Percentiles rank a stretch among this genome's conserved stretches.
These are phyloP conservation scores for Chloroclystis v-ata DNA, from an alignment of 2,888 invertebrate species.

Conservation along the genomic window DNA sequence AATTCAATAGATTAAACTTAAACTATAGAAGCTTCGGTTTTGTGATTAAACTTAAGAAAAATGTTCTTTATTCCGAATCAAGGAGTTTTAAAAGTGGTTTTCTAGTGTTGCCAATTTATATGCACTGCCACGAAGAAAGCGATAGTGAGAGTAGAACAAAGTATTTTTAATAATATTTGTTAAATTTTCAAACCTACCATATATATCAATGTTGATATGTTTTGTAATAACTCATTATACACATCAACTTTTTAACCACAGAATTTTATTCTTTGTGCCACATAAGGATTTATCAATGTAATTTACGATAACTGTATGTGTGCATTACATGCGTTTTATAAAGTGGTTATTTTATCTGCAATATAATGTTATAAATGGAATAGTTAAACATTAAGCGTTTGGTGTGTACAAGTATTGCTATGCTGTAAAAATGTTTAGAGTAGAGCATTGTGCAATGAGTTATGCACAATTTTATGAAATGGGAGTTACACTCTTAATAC, in stretches of 20 bases:
- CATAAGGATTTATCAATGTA: constrained; percentile 1
- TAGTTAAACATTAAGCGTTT: constrained; percentile 3
- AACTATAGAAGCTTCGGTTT: constrained; percentile 14
- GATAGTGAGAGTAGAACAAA: constrained; percentile 15
- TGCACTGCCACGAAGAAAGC: constrained; percentile 20
- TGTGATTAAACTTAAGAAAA: constrained; percentile 7
- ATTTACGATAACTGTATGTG: no score
- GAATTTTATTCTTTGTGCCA: constrained; percentile 14
- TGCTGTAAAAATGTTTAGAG: constrained; percentile 13
- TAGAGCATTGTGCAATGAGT: constrained; percentile 9
- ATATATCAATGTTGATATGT: not conserved
- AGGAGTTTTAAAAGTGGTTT: not conserved
- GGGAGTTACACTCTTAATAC: constrained; percentile 8
- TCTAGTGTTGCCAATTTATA: constrained; percentile 22
- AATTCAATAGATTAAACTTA: constrained; percentile 4
- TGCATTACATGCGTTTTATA: no score
- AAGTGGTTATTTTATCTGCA: constrained; percentile 4
- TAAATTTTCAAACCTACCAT: constrained; percentile 10
- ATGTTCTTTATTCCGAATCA: not conserved
- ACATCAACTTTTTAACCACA: not conserved
- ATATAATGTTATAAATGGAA: constrained; percentile 5
- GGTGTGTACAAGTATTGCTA: constrained; percentile 12
- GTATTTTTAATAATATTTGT: constrained; percentile 16
- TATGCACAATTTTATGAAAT: constrained; percentile 6
- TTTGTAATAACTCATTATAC: constrained; percentile 8